A percentile compares a stretch with the other conserved stretches of the same genome.
These are phyloP conservation scores for Anguilla japonica DNA, from an alignment of 2,113 vertebrate species.

Conservation along the genomic window DNA sequence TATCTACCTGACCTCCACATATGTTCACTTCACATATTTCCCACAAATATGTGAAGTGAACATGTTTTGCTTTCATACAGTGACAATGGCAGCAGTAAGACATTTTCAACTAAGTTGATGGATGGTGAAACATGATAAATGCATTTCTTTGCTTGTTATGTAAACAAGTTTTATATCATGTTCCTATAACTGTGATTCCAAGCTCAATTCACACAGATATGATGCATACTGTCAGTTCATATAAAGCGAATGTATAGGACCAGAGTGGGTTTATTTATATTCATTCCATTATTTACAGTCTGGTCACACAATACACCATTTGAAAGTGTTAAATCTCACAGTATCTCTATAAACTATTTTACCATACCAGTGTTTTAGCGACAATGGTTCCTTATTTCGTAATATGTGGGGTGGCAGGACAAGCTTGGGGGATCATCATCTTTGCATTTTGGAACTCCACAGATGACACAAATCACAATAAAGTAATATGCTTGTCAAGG, in stretches of 20 bases:
- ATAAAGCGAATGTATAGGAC: slow-evolving; percentile 32
- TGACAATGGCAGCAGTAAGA: not conserved
- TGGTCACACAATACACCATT: too few species aligned
- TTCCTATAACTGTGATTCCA: slow-evolving; percentile 21
- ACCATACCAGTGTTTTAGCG: too few species aligned
- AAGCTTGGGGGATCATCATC: too few species aligned
- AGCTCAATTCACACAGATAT: not conserved
- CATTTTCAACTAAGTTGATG: not conserved
- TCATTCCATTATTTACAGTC: too few species aligned
- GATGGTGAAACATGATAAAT: not conserved
- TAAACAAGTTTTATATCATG: slow-evolving; percentile 31
- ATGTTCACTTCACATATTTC: not conserved
- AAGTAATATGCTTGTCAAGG: too few species aligned
- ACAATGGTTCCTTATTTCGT: too few species aligned
- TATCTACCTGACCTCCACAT: too few species aligned
- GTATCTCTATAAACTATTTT: too few species aligned
- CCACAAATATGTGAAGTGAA: not conserved
- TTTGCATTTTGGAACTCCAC: too few species aligned
- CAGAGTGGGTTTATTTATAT: not conserved
- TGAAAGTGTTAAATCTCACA: too few species aligned
- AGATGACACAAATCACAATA: too few species aligned
- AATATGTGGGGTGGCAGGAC: too few species aligned
- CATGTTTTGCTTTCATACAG: not conserved
- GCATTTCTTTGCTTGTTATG: not conserved
- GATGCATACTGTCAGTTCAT: not conserved